A percentile compares a stretch with the other conserved stretches of the same genome.
Evolutionary conservation across 2,797 vertebrate genomes (phyloP).

Genomic region (Lagorchestes hirsutus): DNA sequence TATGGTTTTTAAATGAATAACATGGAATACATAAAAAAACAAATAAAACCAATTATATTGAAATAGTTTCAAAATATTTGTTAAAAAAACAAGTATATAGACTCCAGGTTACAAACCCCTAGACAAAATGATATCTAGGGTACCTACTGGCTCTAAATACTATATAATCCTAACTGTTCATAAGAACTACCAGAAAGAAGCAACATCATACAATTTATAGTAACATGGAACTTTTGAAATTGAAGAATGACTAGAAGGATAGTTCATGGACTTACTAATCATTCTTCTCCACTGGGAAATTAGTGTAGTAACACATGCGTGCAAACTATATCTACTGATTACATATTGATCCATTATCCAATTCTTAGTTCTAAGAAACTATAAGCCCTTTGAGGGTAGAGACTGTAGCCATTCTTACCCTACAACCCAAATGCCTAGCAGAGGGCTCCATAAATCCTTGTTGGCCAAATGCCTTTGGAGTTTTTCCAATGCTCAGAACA

Average conservation of each 20-base stretch:
- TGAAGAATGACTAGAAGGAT: background rate
- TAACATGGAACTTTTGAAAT: background rate
- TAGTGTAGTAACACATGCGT: background rate
- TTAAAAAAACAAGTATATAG: background rate
- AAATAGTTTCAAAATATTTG: background rate
- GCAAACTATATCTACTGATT: background rate
- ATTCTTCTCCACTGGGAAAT: background rate
- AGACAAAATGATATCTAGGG: background rate
- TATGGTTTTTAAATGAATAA: background rate
- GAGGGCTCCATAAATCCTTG: background rate
- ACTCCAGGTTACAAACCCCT: background rate
- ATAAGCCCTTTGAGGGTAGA: background rate
- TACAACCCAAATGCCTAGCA: background rate
- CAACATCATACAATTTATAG: background rate
- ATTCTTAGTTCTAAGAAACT: background rate
- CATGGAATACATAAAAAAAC: background rate
- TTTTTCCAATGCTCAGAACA: background rate
- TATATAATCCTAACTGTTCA: background rate
- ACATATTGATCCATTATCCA: background rate
- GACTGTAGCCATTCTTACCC: background rate
- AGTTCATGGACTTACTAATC: background rate
- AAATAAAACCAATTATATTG: background rate
- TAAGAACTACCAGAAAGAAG: background rate
- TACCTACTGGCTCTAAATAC: background rate
- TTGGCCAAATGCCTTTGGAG: background rate